Evolutionary conservation across 2,113 vertebrate genomes (phyloP).

Genomic region (Oryzias javanicus): DNA sequence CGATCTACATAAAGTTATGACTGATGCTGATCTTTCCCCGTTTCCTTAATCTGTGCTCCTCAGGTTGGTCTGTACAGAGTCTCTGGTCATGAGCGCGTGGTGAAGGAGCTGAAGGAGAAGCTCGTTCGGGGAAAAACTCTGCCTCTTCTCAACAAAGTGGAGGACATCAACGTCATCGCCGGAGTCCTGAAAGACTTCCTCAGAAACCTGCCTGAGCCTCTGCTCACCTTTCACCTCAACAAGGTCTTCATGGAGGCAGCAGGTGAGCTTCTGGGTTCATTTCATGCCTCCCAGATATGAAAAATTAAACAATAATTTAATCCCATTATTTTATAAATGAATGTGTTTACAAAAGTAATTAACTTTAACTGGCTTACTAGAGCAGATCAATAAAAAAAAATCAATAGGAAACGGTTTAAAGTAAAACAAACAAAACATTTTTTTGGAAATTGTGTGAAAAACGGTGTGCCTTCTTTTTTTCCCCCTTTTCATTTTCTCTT

Average conservation of each 20-base stretch:
- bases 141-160: slow-evolving; percentile 85
- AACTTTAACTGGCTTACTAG: too few species aligned
- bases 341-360: too few species aligned
- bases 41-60: not conserved
- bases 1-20: too few species aligned
- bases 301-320: too few species aligned
- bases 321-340: too few species aligned
- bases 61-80: slow-evolving; percentile 89
- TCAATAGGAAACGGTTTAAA: too few species aligned
- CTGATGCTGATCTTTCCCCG: slow-evolving; percentile 7
- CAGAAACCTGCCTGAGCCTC: slow-evolving; percentile 87
- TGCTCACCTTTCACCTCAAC: slow-evolving; percentile 89
- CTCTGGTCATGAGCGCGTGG: slow-evolving; percentile 85
- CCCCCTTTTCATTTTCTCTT: too few species aligned
- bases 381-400: too few species aligned
- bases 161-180: slow-evolving; percentile 87
- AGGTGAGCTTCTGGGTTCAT: slow-evolving; percentile 70
- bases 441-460: too few species aligned
- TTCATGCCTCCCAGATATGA: not conserved
- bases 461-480: too few species aligned
- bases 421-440: too few species aligned
- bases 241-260: slow-evolving; percentile 88
- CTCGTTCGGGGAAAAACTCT: slow-evolving; percentile 81
- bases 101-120: slow-evolving; percentile 90
- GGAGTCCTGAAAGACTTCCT: slow-evolving; percentile 91